These are phyloP conservation scores for Armadillidium nasatum DNA, from an alignment of 1,140 invertebrate genomes.

Conservation along the genomic window DNA sequence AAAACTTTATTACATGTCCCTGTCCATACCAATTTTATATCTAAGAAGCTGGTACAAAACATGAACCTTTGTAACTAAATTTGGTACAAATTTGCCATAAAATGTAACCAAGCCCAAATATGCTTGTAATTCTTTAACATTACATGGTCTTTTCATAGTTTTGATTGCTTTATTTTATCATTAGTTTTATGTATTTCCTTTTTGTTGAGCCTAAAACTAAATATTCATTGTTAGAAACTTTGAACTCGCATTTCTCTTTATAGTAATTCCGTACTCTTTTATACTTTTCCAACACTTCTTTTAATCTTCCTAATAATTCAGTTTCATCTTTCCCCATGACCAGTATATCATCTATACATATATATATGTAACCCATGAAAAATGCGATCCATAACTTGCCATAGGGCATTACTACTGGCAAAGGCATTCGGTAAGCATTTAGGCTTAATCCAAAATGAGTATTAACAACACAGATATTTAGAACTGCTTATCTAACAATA, in stretches of 20 bases:
- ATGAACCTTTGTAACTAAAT: not conserved
- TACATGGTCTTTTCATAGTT: not conserved
- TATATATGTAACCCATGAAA: too few relatives aligned
- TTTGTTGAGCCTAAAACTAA: not conserved
- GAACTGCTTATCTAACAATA: constrained; percentile 44
- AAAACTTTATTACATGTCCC: not conserved
- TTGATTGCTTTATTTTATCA: not conserved
- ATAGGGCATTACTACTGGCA: too few relatives aligned
- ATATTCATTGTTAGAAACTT: not conserved
- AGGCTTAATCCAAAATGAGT: too few relatives aligned
- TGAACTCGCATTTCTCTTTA: constrained; percentile 13
- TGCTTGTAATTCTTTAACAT: constrained; percentile 22
- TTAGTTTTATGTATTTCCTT: not conserved
- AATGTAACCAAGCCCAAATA: not conserved
- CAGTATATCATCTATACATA: too few relatives aligned
- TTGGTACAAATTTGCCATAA: constrained; percentile 10
- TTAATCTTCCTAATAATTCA: not conserved
- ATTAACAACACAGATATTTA: not conserved
- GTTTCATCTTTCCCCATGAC: constrained; percentile 16
- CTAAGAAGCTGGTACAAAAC: not conserved
- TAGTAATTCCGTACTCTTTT: constrained; percentile 2
- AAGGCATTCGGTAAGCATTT: too few relatives aligned
- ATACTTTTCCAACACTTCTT: not conserved
- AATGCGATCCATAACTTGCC: too few relatives aligned
- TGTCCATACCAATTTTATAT: not conserved